Base-by-base conservation (phyloP, 2,113 vertebrate genomes). In the Sebastes schlegelii region DNA sequence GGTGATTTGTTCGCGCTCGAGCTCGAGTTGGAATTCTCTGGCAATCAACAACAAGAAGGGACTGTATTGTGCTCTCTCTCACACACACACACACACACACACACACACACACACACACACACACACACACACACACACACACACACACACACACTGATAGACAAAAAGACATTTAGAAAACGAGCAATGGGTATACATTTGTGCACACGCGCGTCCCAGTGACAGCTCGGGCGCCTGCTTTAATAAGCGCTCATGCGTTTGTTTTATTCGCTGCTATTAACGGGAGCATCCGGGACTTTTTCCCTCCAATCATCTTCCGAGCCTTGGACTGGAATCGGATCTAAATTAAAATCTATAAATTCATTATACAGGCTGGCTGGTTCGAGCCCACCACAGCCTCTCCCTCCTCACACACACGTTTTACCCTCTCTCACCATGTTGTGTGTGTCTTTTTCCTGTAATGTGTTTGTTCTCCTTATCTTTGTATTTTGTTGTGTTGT, bases 281-380 rank as follows among this genome's bases (percentile, higher is more conserved):
- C 26, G 11, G 63, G 62, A 80, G 72, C 65, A 80, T 78, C 79
- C 84, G 61, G 81, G 77, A 34, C 65, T 14, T 78, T 58, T 58
- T 23, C 45, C 34, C 66, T 26, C 64, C 83, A 84, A 80, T 89
- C 80, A 78, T 68, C 19, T 63, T 2, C 40, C 3, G 42, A 55
- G 73, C 60, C 71, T 16, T 68, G 81, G 61, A 76, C 55, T 48
- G 72, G 83, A 82, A 75, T 75, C 40, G 1, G 17, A 92, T 88
- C 85, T 88, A 92, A 90, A 92, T 92, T 88, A 90, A 88, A 89
- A 89, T 88, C 83, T 80, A 84, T 86, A 86, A 89, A 89, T 89
- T 86, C 78, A 74, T 80, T 83, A 84, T 23, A 75, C 67, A 63
- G 46, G 62, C 74, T 55, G 68, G 6, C 75, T 76, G 71, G 0